These are phyloP conservation scores for Sarcophaga subvicina DNA, from an alignment of 2,888 invertebrate species.

Conservation along the genomic window DNA sequence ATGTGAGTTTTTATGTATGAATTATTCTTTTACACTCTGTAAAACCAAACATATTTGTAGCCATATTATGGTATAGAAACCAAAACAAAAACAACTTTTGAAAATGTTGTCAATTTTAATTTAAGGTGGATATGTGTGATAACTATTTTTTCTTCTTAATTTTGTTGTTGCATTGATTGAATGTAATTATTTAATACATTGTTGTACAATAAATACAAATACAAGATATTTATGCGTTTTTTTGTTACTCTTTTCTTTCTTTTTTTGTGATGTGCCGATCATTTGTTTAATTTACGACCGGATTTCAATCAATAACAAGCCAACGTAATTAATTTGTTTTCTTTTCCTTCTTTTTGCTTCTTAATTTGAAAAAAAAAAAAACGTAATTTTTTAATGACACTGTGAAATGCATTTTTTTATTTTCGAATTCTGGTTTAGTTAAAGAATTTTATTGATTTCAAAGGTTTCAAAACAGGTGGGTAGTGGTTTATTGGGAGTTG, in stretches of 20 bases:
- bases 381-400: too few species aligned
- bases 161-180: background rate
- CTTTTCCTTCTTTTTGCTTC: too few species aligned
- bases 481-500: too few species aligned
- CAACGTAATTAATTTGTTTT: too few species aligned
- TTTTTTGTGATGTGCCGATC: background rate
- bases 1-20: too few species aligned
- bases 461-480: too few species aligned
- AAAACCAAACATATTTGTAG: background rate
- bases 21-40: too few species aligned
- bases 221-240: background rate
- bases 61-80: background rate
- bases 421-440: conserved; percentile 3
- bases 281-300: too few species aligned
- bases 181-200: conserved; percentile 11
- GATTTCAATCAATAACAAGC: too few species aligned
- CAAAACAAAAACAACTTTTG: conserved; percentile 11
- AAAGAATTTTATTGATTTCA: background rate
- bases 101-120: conserved; percentile 32
- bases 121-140: conserved; percentile 17
- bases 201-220: background rate
- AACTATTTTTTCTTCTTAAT: background rate
- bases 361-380: too few species aligned
- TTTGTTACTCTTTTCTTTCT: background rate
- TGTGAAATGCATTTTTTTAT: background rate